A percentile compares a stretch with the other conserved stretches of the same genome.
Conservation (phyloP, 1,140 invertebrate species). For the Caligus rogercresseyi region DNA sequence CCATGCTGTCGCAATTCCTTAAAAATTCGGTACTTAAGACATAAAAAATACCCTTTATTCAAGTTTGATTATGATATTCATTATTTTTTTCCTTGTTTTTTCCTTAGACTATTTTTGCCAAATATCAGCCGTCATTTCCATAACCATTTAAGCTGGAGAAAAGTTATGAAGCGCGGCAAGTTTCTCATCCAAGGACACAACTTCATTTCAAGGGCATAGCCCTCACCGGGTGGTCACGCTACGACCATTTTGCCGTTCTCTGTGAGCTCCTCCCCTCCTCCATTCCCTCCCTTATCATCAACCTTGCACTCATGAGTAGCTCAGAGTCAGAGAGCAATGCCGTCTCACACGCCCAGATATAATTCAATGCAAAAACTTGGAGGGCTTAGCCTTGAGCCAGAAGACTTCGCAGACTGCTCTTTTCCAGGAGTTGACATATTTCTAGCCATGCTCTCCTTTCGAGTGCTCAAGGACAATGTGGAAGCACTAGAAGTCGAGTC, state of each 20-base stretch:
- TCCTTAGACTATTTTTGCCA: constrained; percentile 41
- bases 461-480: constrained; percentile 7
- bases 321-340: constrained; percentile 14
- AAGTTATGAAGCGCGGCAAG: constrained; percentile 38
- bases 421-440: constrained; percentile 30
- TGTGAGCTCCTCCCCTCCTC: constrained; percentile 74
- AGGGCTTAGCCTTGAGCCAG: constrained; percentile 21
- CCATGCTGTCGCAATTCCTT: no score
- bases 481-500: constrained; percentile 22
- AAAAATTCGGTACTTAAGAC: no score
- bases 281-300: constrained; percentile 53
- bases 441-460: constrained; percentile 22
- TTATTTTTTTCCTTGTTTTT: no score
- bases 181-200: constrained; percentile 28
- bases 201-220: constrained; percentile 32
- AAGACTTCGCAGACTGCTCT: constrained; percentile 33
- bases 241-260: constrained; percentile 77
- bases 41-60: no score
- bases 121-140: constrained; percentile 43
- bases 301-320: constrained; percentile 28
- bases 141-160: constrained; percentile 51
- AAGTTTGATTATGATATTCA: no score
- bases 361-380: constrained; percentile 21
- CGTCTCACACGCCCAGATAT: constrained; percentile 18
- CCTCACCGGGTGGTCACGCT: constrained; percentile 46